phyloP scores from a whole-genome alignment of 2,797 vertebrate species.

The Gouania willdenowi region DNA sequence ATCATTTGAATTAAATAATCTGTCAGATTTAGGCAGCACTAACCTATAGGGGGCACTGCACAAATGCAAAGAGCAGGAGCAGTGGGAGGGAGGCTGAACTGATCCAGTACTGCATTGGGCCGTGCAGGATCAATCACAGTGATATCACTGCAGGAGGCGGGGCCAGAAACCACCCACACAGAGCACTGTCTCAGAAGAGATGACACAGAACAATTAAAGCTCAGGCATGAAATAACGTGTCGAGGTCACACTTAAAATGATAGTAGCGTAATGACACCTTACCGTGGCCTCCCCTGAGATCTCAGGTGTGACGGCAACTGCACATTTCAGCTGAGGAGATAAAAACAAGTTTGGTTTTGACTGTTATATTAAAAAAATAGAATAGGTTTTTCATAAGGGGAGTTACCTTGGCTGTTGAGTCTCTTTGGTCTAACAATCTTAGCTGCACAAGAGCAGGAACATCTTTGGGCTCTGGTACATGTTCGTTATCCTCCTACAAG shows the following conservation, averaged over 20 bases:
- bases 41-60: constrained; percentile 76
- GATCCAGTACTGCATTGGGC: constrained; percentile 82
- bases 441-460: constrained; percentile 77
- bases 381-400: too few relatives aligned
- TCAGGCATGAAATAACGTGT: constrained; percentile 17
- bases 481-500: constrained; percentile 56
- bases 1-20: too few relatives aligned
- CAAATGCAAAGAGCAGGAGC: constrained; percentile 78
- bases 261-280: constrained; percentile 32
- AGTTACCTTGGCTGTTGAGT: constrained; percentile 79
- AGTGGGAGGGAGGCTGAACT: constrained; percentile 79
- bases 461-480: constrained; percentile 71
- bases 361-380: too few relatives aligned
- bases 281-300: constrained; percentile 75
- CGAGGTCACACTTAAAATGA: constrained; percentile 20
- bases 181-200: constrained; percentile 66
- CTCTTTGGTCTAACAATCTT: constrained; percentile 80
- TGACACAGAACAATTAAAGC: constrained; percentile 27
- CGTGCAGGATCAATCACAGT: constrained; percentile 82
- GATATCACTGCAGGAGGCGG: constrained; percentile 80
- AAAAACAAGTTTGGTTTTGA: too few relatives aligned
- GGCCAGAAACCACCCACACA: constrained; percentile 82
- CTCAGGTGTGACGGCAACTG: constrained; percentile 71
- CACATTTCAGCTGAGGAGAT: constrained; percentile 71
- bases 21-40: constrained; percentile 41